phyloP scores from a whole-genome alignment of 2,113 vertebrate genomes.

The Campylomormyrus tamandua region DNA sequence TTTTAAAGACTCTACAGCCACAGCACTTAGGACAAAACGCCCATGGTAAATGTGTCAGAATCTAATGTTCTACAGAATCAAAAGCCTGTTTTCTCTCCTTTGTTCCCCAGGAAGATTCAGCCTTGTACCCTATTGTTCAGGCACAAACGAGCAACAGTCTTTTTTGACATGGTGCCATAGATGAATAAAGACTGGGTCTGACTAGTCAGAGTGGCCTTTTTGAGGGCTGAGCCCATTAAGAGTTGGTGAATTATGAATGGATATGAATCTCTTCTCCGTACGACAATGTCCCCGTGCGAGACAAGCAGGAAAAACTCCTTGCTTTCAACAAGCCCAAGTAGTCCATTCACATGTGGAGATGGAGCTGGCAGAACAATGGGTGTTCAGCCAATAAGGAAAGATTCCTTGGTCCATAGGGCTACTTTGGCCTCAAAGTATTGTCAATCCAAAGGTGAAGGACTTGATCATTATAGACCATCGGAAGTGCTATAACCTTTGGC shows the following conservation, averaged over 20 bases:
- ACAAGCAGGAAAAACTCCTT: slow-evolving; percentile 38
- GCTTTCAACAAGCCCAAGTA: slow-evolving; percentile 19
- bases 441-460: slow-evolving; percentile 20
- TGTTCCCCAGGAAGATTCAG: slow-evolving; percentile 95
- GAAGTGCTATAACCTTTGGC: slow-evolving; percentile 24
- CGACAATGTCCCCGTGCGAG: slow-evolving; percentile 43
- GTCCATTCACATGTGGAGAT: slow-evolving; percentile 23
- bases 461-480: slow-evolving; percentile 5
- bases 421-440: slow-evolving; percentile 18
- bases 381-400: background rate
- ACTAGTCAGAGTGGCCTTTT: slow-evolving; percentile 92
- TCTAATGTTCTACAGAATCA: slow-evolving; percentile 99
- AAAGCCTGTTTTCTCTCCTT: slow-evolving; percentile 98
- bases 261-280: slow-evolving; percentile 64
- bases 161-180: slow-evolving; percentile 98
- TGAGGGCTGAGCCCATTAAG: slow-evolving; percentile 86
- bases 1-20: slow-evolving; percentile 88
- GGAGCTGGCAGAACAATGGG: slow-evolving; percentile 20
- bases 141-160: slow-evolving; percentile 98
- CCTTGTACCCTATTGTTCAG: slow-evolving; percentile 93
- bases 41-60: slow-evolving; percentile 90
- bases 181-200: slow-evolving; percentile 96
- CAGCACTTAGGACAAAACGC: slow-evolving; percentile 83
- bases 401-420: background rate
- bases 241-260: slow-evolving; percentile 77